Evolutionary conservation across 2,888 invertebrate genomes (phyloP).

Genomic region (Drosophila conformis): DNA sequence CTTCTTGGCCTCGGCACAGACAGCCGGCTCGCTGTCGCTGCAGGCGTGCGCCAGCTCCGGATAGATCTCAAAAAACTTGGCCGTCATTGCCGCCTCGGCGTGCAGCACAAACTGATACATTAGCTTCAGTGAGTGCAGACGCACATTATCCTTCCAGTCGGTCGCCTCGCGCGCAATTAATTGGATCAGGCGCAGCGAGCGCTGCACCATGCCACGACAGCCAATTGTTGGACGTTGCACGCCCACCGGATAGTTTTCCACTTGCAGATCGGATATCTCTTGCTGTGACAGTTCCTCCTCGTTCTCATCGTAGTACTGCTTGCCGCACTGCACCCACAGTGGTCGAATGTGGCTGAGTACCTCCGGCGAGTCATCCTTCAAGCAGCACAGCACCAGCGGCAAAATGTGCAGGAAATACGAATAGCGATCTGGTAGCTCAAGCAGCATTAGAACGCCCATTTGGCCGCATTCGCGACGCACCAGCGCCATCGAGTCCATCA

Average conservation of each 20-base stretch:
- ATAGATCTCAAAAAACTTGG: slow-evolving; percentile 84
- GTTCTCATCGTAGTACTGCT: slow-evolving; percentile 93
- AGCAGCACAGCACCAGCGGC: slow-evolving; percentile 92
- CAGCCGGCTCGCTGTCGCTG: slow-evolving; percentile 72
- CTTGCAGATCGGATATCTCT: slow-evolving; percentile 89
- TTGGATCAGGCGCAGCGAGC: slow-evolving; percentile 86
- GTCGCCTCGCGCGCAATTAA: slow-evolving; percentile 81
- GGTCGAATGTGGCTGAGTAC: slow-evolving; percentile 88
- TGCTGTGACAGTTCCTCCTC: slow-evolving; percentile 94
- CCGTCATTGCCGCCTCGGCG: slow-evolving; percentile 83
- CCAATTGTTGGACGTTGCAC: slow-evolving; percentile 93
- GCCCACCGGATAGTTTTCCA: slow-evolving; percentile 90
- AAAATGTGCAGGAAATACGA: slow-evolving; percentile 95
- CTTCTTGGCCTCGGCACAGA: slow-evolving; percentile 80
- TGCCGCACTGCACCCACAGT: slow-evolving; percentile 91
- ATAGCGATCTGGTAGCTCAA: slow-evolving; percentile 93
- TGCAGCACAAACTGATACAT: slow-evolving; percentile 84
- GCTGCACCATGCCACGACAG: slow-evolving; percentile 91
- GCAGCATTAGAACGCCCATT: slow-evolving; percentile 92
- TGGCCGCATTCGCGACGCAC: slow-evolving; percentile 92
- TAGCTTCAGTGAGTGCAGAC: slow-evolving; percentile 83
- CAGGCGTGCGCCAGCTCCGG: slow-evolving; percentile 81
- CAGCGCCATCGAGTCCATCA: slow-evolving; percentile 93
- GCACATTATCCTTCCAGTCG: slow-evolving; percentile 85
- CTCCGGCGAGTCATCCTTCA: slow-evolving; percentile 92